phyloP scores from a whole-genome alignment of 2,797 vertebrate genomes.

The Chelmon rostratus region DNA sequence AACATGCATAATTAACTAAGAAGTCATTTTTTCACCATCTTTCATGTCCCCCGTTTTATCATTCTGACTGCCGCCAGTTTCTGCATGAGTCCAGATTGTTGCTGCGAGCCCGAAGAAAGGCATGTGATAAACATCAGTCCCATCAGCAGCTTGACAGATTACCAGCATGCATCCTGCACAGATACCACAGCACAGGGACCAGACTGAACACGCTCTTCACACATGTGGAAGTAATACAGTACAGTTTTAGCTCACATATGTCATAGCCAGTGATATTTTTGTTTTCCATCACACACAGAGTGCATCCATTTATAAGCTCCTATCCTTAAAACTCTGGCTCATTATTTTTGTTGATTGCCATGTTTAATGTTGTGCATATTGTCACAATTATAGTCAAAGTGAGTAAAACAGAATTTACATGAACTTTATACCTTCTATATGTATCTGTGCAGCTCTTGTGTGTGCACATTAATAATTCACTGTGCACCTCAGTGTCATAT shows the following conservation, averaged over 20 bases:
- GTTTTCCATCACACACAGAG: background rate
- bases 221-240: slow-evolving; percentile 25
- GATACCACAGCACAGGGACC: slow-evolving; percentile 39
- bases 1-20: slow-evolving; percentile 32
- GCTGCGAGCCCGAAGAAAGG: slow-evolving; percentile 26
- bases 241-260: background rate
- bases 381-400: background rate
- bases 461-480: background rate
- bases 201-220: slow-evolving; percentile 53
- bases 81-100: slow-evolving; percentile 7
- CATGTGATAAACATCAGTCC: slow-evolving; percentile 55
- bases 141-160: slow-evolving; percentile 51
- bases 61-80: slow-evolving; percentile 28
- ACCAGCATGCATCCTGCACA: slow-evolving; percentile 36
- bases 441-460: background rate
- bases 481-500: background rate
- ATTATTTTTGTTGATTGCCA: background rate
- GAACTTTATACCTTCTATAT: background rate
- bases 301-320: background rate
- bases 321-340: background rate
- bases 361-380: background rate
- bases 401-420: background rate
- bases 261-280: background rate
- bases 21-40: slow-evolving; percentile 17
- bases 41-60: slow-evolving; percentile 26